Conservation (phyloP, 2,888 invertebrate species). For the Helobdella robusta region DNA sequence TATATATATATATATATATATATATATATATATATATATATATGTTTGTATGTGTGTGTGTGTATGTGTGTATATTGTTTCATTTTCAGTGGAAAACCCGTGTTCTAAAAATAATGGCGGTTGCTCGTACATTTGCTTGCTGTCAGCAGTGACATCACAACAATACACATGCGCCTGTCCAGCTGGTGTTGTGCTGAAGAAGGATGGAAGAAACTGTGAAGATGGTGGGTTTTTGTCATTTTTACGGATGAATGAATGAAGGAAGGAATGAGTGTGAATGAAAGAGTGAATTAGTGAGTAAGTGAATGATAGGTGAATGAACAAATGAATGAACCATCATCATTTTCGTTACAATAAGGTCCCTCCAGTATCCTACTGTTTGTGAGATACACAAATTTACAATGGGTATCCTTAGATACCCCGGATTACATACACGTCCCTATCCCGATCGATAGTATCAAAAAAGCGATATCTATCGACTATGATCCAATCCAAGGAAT, state of each 20-base stretch:
- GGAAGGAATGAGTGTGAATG: no score
- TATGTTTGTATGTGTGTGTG: not conserved
- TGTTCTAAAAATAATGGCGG: constrained; percentile 73
- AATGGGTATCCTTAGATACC: constrained; percentile 70
- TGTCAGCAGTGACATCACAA: constrained; percentile 57
- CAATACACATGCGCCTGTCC: constrained; percentile 75
- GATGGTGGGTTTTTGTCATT: constrained; percentile 55
- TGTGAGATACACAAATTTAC: constrained; percentile 72
- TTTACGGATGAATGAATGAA: no score
- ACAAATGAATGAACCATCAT: no score
- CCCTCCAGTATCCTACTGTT: constrained; percentile 78
- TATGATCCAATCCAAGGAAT: constrained; percentile 33
- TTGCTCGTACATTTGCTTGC: constrained; percentile 82
- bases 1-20: not conserved
- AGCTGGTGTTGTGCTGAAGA: constrained; percentile 66
- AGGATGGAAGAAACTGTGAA: constrained; percentile 70
- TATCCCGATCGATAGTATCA: constrained; percentile 72
- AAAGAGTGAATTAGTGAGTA: no score
- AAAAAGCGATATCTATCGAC: constrained; percentile 58
- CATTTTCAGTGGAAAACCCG: constrained; percentile 60
- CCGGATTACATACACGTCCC: constrained; percentile 60
- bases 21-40: not conserved
- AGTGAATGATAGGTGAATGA: no score
- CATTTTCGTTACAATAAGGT: constrained; percentile 50
- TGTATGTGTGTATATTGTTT: not conserved